These are phyloP conservation scores for Drosophila picticornis DNA, from an alignment of 2,888 invertebrate genomes.

Conservation along the genomic window DNA sequence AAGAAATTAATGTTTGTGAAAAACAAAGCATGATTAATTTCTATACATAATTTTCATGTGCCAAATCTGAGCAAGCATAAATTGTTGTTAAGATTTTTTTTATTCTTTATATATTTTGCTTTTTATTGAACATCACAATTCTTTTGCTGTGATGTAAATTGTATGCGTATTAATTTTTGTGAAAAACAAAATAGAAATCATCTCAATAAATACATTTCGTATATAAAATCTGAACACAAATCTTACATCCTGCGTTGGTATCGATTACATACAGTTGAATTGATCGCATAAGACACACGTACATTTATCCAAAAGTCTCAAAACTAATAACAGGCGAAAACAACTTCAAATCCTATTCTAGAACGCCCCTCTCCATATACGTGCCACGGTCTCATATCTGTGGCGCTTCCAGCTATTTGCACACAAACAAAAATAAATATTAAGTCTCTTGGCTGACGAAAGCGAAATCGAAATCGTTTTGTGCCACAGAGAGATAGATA, in stretches of 20 bases:
- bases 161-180: background rate
- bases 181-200: background rate
- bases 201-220: background rate
- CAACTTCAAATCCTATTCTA: conserved; percentile 7
- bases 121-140: background rate
- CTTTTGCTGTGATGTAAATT: background rate
- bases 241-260: background rate
- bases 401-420: conserved; percentile 81
- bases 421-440: conserved; percentile 82
- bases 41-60: background rate
- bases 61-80: background rate
- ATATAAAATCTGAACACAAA: background rate
- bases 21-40: background rate
- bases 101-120: background rate
- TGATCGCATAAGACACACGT: conserved; percentile 16
- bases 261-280: conserved; percentile 31
- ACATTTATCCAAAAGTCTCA: conserved; percentile 32
- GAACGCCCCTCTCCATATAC: background rate
- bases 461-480: conserved; percentile 65
- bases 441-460: conserved; percentile 71
- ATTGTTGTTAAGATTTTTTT: background rate
- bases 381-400: conserved; percentile 56
- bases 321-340: conserved; percentile 57
- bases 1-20: background rate
- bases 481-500: conserved; percentile 38